Conservation (phyloP, 2,888 invertebrate genomes). For the Ferdinandea cuprea region DNA sequence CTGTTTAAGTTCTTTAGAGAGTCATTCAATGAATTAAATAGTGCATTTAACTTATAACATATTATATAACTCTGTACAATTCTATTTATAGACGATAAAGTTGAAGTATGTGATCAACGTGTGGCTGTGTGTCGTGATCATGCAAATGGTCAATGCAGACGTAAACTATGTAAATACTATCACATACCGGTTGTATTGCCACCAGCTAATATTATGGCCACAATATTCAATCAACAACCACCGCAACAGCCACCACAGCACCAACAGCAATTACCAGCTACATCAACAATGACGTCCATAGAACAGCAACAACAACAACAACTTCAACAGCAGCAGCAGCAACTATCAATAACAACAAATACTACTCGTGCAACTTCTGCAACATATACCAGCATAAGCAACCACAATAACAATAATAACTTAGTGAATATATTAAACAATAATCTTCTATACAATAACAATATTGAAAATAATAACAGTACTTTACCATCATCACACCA, state of each 20-base stretch:
- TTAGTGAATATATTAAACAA: conserved; percentile 58
- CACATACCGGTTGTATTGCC: conserved; percentile 96
- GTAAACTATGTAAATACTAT: conserved; percentile 98
- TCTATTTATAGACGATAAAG: conserved; percentile 91
- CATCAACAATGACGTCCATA: conserved; percentile 70
- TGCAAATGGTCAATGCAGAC: conserved; percentile 95
- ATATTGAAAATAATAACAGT: conserved; percentile 72
- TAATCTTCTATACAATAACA: conserved; percentile 76
- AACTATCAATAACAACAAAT: conserved; percentile 77
- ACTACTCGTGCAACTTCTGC: conserved; percentile 80
- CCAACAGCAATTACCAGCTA: conserved; percentile 72
- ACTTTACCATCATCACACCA: conserved; percentile 58
- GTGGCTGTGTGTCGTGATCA: conserved; percentile 98
- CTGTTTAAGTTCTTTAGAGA: too few species aligned
- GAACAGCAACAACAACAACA: conserved; percentile 67
- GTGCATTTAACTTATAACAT: not conserved
- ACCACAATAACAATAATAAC: conserved; percentile 76
- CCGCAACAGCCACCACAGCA: conserved; percentile 55
- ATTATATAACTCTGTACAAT: not conserved
- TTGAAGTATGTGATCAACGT: conserved; percentile 97
- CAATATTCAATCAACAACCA: conserved; percentile 82
- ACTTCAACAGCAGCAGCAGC: conserved; percentile 63
- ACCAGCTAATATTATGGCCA: conserved; percentile 90
- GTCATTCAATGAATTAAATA: too few species aligned
- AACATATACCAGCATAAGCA: conserved; percentile 73